Conservation (phyloP, 2,113 vertebrate species). For the Rhagologus leucostigma region DNA sequence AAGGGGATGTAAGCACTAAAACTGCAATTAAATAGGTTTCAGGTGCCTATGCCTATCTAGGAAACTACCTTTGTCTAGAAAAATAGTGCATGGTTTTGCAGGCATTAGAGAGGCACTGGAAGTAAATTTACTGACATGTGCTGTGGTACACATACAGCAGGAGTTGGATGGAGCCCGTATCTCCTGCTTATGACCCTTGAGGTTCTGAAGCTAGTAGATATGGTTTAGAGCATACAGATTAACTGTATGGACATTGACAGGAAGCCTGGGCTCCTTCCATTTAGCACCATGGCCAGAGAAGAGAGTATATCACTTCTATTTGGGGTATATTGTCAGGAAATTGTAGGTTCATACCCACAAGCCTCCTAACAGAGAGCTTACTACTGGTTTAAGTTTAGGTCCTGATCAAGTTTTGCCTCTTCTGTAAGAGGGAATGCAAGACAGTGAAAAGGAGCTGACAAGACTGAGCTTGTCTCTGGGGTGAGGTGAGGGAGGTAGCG, state of each 20-base stretch:
- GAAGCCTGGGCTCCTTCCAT: not conserved
- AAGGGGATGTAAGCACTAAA: not conserved
- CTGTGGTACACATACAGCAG: not conserved
- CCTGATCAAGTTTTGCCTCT: not conserved
- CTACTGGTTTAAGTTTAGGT: not conserved
- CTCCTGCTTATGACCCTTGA: not conserved
- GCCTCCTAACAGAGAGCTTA: not conserved
- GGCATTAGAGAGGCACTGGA: not conserved
- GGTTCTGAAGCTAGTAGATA: not conserved
- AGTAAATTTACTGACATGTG: not conserved
- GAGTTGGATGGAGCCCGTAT: not conserved
- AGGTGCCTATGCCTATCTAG: not conserved
- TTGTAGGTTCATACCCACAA: not conserved
- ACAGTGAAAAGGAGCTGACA: not conserved
- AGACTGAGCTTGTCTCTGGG: not conserved
- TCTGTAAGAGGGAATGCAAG: not conserved
- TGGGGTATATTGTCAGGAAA: fast-evolving
- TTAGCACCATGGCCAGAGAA: not conserved
- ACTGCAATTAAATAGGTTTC: not conserved
- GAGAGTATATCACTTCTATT: not conserved
- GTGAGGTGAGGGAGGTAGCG: not conserved
- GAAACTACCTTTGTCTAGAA: not conserved
- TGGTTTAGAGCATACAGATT: not conserved
- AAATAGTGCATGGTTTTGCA: not conserved
- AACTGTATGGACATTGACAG: not conserved